Conservation (phyloP, 1,140 invertebrate genomes). For the Venustaconcha ellipsiformis region DNA sequence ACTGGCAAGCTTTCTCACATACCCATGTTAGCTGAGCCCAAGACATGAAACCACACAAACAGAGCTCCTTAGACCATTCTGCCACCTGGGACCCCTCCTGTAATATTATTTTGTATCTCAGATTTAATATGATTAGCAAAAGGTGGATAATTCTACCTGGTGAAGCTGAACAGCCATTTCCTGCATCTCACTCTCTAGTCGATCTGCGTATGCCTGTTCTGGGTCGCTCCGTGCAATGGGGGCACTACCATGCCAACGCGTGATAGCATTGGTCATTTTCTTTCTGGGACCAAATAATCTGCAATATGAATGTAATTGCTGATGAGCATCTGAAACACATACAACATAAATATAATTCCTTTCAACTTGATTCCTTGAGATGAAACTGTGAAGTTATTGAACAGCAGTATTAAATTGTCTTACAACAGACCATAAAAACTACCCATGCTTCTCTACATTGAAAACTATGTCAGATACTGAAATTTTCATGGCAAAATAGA, state of each 20-base stretch:
- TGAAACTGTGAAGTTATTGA: background rate
- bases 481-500: background rate
- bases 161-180: slow-evolving; percentile 69
- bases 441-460: no score
- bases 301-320: background rate
- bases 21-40: no score
- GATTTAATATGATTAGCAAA: background rate
- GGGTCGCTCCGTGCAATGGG: slow-evolving; percentile 45
- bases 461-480: no score
- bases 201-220: slow-evolving; percentile 69
- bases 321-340: background rate
- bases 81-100: no score
- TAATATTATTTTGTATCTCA: no score
- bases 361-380: background rate
- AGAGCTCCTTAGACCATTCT: no score
- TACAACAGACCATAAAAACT: background rate
- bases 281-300: slow-evolving; percentile 71
- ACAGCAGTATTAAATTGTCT: background rate
- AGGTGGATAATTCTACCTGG: slow-evolving; percentile 47
- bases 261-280: slow-evolving; percentile 71
- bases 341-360: background rate
- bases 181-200: slow-evolving; percentile 69
- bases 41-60: no score
- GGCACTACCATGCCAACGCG: slow-evolving; percentile 69
- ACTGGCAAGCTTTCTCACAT: no score